These are phyloP conservation scores for Drosophila maculinotata DNA, from an alignment of 2,888 invertebrate species.

Conservation along the genomic window DNA sequence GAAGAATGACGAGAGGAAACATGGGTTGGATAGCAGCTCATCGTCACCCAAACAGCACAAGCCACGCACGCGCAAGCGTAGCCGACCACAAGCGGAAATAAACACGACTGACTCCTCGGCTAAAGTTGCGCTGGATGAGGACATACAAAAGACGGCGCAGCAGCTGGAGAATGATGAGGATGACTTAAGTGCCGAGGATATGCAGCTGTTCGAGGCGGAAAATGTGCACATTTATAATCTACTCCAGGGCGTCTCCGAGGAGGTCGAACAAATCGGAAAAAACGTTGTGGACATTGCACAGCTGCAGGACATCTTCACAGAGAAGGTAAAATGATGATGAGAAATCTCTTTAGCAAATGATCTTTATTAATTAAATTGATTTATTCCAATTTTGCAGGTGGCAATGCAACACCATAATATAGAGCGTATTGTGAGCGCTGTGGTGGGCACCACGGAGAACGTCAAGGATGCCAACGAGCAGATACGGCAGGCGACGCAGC, in stretches of 20 bases:
- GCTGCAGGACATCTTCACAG: slow-evolving; percentile 97
- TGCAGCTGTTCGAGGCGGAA: slow-evolving; percentile 97
- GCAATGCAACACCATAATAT: slow-evolving; percentile 97
- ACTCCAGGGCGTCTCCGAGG: slow-evolving; percentile 94
- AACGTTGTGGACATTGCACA: slow-evolving; percentile 98
- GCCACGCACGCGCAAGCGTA: slow-evolving; percentile 59
- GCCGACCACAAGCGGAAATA: slow-evolving; percentile 16
- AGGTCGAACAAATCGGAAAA: slow-evolving; percentile 94
- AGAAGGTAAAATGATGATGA: slow-evolving; percentile 88
- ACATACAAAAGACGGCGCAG: slow-evolving; percentile 81
- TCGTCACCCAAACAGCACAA: slow-evolving; percentile 30
- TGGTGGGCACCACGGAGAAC: slow-evolving; percentile 97
- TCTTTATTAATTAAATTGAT: not conserved
- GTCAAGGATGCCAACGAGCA: slow-evolving; percentile 98
- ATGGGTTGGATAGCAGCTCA: slow-evolving; percentile 3
- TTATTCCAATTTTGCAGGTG: slow-evolving; percentile 86
- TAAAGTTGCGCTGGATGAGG: slow-evolving; percentile 83
- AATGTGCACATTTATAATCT: slow-evolving; percentile 95
- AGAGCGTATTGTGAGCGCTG: slow-evolving; percentile 94
- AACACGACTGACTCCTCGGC: slow-evolving; percentile 60
- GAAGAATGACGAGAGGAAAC: not conserved
- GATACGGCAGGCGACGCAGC: slow-evolving; percentile 97
- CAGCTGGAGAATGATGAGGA: slow-evolving; percentile 79
- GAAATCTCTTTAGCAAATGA: no score
- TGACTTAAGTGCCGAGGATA: slow-evolving; percentile 92